Conservation (phyloP, 1,140 invertebrate species). For the Acromyrmex charruanus region DNA sequence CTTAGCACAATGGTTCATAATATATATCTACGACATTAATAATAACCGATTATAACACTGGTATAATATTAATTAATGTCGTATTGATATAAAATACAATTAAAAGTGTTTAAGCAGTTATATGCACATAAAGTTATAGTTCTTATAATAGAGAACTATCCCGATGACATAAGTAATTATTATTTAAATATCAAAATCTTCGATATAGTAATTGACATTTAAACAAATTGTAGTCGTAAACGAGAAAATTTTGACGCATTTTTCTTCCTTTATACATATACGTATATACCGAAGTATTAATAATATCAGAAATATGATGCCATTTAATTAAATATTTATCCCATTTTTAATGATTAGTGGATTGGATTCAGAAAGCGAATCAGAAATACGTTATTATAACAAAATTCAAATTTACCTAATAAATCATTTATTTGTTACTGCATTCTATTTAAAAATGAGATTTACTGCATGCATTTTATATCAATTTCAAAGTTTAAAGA, state of each 20-base stretch:
- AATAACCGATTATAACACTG: background rate
- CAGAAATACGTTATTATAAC: background rate
- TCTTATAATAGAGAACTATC: background rate
- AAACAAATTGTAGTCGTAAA: background rate
- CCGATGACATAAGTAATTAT: background rate
- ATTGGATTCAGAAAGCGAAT: background rate
- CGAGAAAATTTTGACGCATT: background rate
- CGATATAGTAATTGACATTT: background rate
- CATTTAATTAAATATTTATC: background rate
- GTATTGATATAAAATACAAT: background rate
- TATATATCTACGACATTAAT: constrained; percentile 18
- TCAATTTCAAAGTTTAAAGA: background rate
- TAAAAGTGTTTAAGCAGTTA: constrained; percentile 6
- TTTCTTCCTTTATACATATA: constrained; percentile 13
- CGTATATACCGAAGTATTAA: background rate
- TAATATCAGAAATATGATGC: background rate
- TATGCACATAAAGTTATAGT: background rate
- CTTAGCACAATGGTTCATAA: background rate
- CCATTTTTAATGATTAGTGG: background rate
- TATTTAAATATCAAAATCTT: background rate
- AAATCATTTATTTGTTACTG: background rate
- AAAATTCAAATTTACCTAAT: background rate
- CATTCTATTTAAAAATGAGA: background rate
- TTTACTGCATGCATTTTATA: no score
- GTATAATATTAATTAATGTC: constrained; percentile 1